A percentile compares a stretch with the other conserved stretches of the same genome.
These are phyloP conservation scores for Netelia inedita DNA, from an alignment of 2,888 invertebrate species.

Conservation along the genomic window DNA sequence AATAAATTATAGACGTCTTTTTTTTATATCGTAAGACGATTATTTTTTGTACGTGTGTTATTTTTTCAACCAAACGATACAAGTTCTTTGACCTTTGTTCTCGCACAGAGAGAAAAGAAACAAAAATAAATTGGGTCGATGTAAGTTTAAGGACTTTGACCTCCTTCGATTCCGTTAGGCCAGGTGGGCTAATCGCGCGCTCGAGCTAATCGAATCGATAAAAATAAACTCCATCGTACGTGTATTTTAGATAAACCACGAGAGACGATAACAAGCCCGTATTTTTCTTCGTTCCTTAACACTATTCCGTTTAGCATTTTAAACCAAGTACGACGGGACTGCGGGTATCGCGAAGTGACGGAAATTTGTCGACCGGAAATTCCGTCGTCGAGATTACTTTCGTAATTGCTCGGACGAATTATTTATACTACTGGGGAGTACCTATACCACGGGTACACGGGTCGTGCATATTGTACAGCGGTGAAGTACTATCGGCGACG, in stretches of 20 bases:
- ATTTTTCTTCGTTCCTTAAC: constrained; percentile 1
- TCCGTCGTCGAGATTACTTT: constrained; percentile 57
- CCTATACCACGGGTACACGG: too few species aligned
- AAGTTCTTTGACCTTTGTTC: background rate
- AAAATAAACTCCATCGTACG: background rate
- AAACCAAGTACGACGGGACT: constrained; percentile 27
- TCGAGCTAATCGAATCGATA: background rate
- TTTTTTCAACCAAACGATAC: background rate
- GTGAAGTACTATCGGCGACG: constrained; percentile 44
- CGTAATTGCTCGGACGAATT: constrained; percentile 53
- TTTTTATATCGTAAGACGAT: background rate
- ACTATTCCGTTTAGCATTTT: background rate
- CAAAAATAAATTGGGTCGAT: background rate
- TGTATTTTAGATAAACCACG: background rate
- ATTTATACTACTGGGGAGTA: constrained; percentile 31
- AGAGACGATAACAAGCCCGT: constrained; percentile 35
- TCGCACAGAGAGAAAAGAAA: background rate
- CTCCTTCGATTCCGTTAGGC: background rate
- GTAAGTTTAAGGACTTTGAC: background rate
- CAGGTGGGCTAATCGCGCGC: background rate
- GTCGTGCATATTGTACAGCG: constrained; percentile 8
- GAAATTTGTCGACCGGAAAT: constrained; percentile 60
- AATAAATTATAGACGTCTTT: background rate
- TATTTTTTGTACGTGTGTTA: background rate
- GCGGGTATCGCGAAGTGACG: constrained; percentile 49